Conservation (phyloP, 2,888 invertebrate genomes). For the Oscheius myriophilus region DNA sequence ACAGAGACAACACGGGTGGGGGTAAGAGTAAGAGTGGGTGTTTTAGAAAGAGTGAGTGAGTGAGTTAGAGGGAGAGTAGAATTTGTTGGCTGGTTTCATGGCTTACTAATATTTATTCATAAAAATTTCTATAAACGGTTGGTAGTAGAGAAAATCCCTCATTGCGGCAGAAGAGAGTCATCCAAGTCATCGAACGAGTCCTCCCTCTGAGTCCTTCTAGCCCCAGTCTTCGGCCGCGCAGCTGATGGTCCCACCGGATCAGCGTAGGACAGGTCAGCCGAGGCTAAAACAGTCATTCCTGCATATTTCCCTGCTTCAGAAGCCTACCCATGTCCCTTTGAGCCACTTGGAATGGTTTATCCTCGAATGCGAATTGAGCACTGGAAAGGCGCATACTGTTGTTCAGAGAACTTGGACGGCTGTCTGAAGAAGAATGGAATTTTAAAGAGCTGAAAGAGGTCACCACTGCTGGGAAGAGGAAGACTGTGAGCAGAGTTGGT, state of each 20-base stretch:
- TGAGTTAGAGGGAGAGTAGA: no score
- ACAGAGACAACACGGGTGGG: no score
- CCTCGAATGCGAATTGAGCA: constrained; percentile 39
- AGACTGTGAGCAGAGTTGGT: constrained; percentile 57
- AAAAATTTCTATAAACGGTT: no score
- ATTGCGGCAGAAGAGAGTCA: constrained; percentile 79
- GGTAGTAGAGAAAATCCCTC: no score
- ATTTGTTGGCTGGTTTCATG: no score
- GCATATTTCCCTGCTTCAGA: not conserved
- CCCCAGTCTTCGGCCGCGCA: constrained; percentile 73
- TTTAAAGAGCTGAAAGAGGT: not conserved
- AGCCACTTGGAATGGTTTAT: constrained; percentile 47
- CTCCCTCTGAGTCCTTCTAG: constrained; percentile 74
- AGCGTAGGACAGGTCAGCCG: constrained; percentile 71
- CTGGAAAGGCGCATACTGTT: constrained; percentile 43
- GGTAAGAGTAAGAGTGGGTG: no score
- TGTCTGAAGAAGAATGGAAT: constrained; percentile 17
- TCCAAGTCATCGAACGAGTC: constrained; percentile 83
- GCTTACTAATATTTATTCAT: no score
- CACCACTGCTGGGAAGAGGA: constrained; percentile 29
- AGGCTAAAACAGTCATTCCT: constrained; percentile 31
- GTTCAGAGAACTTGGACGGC: constrained; percentile 41
- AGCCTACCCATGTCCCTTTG: constrained; percentile 54
- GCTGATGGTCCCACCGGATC: constrained; percentile 73
- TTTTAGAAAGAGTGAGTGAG: no score